phyloP scores from a whole-genome alignment of 2,797 vertebrate species.

The Epinephelus coioides region DNA sequence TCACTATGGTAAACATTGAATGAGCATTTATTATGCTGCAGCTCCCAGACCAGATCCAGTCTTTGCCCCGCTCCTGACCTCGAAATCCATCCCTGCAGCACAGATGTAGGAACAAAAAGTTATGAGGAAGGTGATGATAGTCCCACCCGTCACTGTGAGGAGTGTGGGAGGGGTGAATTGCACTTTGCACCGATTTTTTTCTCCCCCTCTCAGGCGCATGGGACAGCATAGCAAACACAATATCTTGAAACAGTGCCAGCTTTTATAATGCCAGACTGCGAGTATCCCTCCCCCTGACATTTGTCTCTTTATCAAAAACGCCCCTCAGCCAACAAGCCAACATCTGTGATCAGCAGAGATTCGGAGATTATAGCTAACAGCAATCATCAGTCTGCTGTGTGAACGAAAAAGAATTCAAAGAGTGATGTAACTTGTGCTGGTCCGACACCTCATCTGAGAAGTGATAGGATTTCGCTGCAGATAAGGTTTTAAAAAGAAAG shows the following conservation, averaged over 20 bases:
- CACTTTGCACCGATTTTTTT: slow-evolving; percentile 48
- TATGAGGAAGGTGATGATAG: slow-evolving; percentile 41
- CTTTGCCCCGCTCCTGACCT: slow-evolving; percentile 35
- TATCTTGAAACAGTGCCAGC: slow-evolving; percentile 71
- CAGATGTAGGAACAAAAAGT: slow-evolving; percentile 37
- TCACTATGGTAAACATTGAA: slow-evolving; percentile 52
- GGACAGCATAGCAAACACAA: slow-evolving; percentile 70
- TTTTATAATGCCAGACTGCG: slow-evolving; percentile 64
- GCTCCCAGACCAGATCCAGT: slow-evolving; percentile 35
- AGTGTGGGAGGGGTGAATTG: slow-evolving; percentile 28
- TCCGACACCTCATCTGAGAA: slow-evolving; percentile 48
- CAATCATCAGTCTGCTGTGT: slow-evolving; percentile 64
- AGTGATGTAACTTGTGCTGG: slow-evolving; percentile 50
- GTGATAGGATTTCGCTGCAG: slow-evolving; percentile 43
- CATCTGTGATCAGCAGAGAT: slow-evolving; percentile 80
- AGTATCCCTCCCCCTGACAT: slow-evolving; percentile 72
- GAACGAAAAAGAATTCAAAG: slow-evolving; percentile 53
- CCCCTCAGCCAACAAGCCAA: slow-evolving; percentile 74
- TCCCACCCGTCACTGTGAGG: slow-evolving; percentile 34
- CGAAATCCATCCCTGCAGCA: slow-evolving; percentile 40
- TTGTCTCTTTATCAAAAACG: slow-evolving; percentile 80
- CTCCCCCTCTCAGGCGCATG: slow-evolving; percentile 22
- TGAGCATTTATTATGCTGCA: slow-evolving; percentile 45
- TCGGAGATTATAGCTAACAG: slow-evolving; percentile 74
- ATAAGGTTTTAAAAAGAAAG: slow-evolving; percentile 44